phyloP scores from a whole-genome alignment of 1,140 invertebrate genomes.

The Meloidogyne chitwoodi region DNA sequence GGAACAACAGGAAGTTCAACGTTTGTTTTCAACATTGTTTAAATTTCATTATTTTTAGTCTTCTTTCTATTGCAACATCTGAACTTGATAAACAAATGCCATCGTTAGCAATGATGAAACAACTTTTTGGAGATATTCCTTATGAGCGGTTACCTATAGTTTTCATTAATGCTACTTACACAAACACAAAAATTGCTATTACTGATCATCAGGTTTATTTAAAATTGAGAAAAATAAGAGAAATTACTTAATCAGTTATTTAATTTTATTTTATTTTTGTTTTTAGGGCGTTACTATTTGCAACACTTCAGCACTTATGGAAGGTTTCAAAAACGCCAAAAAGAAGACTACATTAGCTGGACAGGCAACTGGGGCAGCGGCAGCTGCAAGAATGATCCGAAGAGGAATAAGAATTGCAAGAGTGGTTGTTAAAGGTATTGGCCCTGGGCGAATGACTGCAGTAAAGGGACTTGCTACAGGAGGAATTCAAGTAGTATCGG shows the following conservation, averaged over 20 bases:
- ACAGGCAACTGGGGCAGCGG: conserved; percentile 78
- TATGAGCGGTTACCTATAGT: conserved; percentile 51
- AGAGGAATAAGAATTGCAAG: conserved; percentile 61
- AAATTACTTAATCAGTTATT: neutral
- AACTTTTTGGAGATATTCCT: conserved; percentile 47
- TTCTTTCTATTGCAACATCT: conserved; percentile 40
- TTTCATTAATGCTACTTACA: conserved; percentile 55
- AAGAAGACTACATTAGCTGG: conserved; percentile 94
- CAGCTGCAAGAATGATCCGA: conserved; percentile 64
- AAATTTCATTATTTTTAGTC: conserved; percentile 28
- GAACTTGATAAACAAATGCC: conserved; percentile 47
- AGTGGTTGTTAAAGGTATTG: conserved; percentile 61
- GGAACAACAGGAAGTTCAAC: neutral
- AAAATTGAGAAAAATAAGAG: neutral
- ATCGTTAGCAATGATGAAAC: conserved; percentile 42
- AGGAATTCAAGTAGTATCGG: conserved; percentile 76
- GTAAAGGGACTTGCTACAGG: conserved; percentile 85
- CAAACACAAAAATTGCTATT: conserved; percentile 53
- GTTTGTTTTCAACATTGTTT: neutral
- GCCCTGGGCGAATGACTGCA: conserved; percentile 66
- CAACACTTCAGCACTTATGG: conserved; percentile 74
- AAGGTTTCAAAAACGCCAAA: conserved; percentile 87
- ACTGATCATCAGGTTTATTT: conserved; percentile 44
- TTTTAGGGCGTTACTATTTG: conserved; percentile 32
- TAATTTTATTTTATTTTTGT: neutral